Percentiles rank a stretch among this genome's conserved stretches.
phyloP scores from a whole-genome alignment of 2,888 invertebrate species.

The Elegia similella region DNA sequence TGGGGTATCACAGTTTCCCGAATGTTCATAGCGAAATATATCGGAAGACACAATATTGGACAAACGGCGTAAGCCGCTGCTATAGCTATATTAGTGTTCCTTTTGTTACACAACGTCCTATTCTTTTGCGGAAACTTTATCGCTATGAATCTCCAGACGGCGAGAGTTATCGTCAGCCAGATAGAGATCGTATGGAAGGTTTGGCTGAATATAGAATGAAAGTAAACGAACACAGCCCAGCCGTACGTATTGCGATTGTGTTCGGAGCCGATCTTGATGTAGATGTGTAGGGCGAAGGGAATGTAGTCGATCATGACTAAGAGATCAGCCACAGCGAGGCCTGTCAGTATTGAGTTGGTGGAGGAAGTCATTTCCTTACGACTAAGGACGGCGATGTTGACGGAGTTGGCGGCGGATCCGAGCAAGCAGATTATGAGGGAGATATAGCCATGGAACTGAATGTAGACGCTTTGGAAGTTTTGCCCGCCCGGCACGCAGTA shows the following conservation, averaged over 20 bases:
- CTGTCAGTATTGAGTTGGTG: conserved; percentile 95
- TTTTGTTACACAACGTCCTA: conserved; percentile 90
- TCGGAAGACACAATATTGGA: conserved; percentile 91
- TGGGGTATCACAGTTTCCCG: conserved; percentile 54
- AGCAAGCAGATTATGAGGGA: conserved; percentile 93
- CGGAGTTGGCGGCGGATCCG: conserved; percentile 93
- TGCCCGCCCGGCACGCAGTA: conserved; percentile 81
- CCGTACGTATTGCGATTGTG: conserved; percentile 82
- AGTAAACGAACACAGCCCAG: conserved; percentile 91
- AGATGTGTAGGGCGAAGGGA: conserved; percentile 91
- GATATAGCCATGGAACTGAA: conserved; percentile 90
- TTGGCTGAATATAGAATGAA: conserved; percentile 95
- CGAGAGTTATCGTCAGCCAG: conserved; percentile 95
- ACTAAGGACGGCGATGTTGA: conserved; percentile 94
- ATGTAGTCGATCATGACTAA: conserved; percentile 97
- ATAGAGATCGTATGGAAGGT: conserved; percentile 95
- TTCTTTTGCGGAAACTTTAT: conserved; percentile 93
- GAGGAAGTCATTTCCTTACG: conserved; percentile 95
- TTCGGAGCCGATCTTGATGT: conserved; percentile 81
- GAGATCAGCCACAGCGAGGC: conserved; percentile 94
- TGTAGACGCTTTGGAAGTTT: conserved; percentile 84
- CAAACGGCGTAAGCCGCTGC: conserved; percentile 89
- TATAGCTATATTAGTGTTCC: conserved; percentile 89
- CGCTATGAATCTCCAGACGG: conserved; percentile 95
- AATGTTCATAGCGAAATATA: conserved; percentile 90